Conservation (phyloP, 2,113 vertebrate species). For the Ardeotis arabs region DNA sequence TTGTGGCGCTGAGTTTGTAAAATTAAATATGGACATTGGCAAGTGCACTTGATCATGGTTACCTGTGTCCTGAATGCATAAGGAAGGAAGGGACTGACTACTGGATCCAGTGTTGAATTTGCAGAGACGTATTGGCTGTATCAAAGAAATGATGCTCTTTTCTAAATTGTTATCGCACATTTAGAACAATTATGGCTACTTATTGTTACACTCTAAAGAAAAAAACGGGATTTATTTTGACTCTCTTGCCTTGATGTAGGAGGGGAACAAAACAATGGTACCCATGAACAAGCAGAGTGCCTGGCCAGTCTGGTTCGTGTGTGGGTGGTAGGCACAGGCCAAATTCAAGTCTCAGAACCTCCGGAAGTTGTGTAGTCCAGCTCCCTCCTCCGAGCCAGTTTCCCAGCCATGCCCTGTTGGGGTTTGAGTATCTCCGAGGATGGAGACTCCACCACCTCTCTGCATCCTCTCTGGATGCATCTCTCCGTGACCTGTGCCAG, state of each 20-base stretch:
- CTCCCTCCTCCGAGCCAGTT: background rate
- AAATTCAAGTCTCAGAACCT: background rate
- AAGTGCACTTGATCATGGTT: background rate
- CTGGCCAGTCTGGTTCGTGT: background rate
- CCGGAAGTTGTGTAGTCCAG: fast-evolving
- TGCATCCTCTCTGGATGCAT: background rate
- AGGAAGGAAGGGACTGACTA: background rate
- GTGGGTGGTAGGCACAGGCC: too few relatives aligned
- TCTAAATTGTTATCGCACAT: background rate
- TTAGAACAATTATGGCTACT: background rate
- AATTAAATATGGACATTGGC: background rate
- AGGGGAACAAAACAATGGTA: background rate
- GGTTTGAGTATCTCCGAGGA: background rate
- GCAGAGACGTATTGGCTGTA: background rate
- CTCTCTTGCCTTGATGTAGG: background rate
- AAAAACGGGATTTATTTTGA: background rate
- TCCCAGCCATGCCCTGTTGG: fast-evolving
- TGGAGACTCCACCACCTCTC: background rate
- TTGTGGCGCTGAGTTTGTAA: background rate
- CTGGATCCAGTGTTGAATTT: background rate
- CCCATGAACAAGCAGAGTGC: background rate
- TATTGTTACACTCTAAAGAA: background rate
- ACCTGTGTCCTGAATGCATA: background rate
- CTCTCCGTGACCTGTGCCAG: background rate
- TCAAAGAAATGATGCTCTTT: background rate